These are phyloP conservation scores for Sciurus carolinensis DNA, from an alignment of 2,797 vertebrate genomes.

Conservation along the genomic window DNA sequence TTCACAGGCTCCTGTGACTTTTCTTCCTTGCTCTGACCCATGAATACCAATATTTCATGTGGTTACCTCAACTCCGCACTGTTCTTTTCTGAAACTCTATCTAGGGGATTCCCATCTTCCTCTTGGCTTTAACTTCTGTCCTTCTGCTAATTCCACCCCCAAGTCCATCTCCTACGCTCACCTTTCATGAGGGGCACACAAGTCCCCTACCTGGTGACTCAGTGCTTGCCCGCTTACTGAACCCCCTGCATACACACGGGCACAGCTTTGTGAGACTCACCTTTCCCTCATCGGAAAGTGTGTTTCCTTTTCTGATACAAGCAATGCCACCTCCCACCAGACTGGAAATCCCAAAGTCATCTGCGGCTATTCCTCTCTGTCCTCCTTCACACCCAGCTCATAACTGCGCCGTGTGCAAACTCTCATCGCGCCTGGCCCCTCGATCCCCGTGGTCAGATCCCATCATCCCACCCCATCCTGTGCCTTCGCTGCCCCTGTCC, in stretches of 20 bases:
- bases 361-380: neutral
- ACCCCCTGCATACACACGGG: neutral
- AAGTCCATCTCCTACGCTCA: neutral
- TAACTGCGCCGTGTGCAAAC: neutral
- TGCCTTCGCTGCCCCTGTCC: neutral
- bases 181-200: fast-evolving
- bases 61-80: neutral
- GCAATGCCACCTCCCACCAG: neutral
- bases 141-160: neutral
- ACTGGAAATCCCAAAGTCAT: neutral
- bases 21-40: neutral
- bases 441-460: fast-evolving
- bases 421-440: neutral
- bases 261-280: neutral
- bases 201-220: neutral
- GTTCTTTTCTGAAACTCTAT: neutral
- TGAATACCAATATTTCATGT: neutral
- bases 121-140: neutral
- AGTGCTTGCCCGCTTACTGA: fast-evolving
- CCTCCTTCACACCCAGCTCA: neutral
- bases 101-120: neutral
- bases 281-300: neutral
- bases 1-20: neutral
- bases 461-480: fast-evolving
- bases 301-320: neutral